Evolutionary conservation across 2,797 vertebrate species (phyloP), one percentile per base, ranked within the genome.

Genomic region (Hirundo rustica): DNA sequence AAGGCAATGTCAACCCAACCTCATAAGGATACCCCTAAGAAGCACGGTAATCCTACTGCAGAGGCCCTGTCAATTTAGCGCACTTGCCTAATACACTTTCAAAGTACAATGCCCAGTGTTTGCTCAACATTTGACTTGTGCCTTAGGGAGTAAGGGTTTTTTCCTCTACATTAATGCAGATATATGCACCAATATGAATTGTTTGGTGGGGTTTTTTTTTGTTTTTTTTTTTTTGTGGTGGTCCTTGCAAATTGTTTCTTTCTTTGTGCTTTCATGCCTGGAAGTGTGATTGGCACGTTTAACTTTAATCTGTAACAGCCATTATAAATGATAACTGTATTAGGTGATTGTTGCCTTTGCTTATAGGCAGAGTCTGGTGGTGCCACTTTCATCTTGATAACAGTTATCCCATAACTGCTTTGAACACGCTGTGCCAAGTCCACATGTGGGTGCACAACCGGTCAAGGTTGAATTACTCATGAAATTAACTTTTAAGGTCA

Each of bases 1-100:
- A 85, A 82, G 71, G 36, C 85, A 95, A 89, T 80, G 93, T 94
- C 89, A 96, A 68, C 48, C 44, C 85, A 93, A 8, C 83, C 85
- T 90, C 55, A 5, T 42, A 92, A 93, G 77, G 80, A 64, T 86
- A 81, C 66, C 82, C 64, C 74, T 67, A 48, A 82, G n/a, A 79
- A 90, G 71, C 53, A 6, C 32, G 47, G 23, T 11, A 38, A 47
- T 54, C 84, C 60, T 93, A n/a, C 53, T 0, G 0, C 29, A 73
- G 85, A 89, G 88, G 23, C 50, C 34, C 32, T 47, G 54, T 51
- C 60, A 38, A 4, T 71, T 86, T 51, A 45, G 38, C 6, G 23
- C 0, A 1, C 42, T 85, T 75, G 8, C 72, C 65, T 75, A 54
- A 72, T 42, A 62, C 0, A 0, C 27, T 90, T 83, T 57, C 58